These are phyloP conservation scores for Conistra vaccinii DNA, from an alignment of 2,888 invertebrate genomes.

Conservation along the genomic window DNA sequence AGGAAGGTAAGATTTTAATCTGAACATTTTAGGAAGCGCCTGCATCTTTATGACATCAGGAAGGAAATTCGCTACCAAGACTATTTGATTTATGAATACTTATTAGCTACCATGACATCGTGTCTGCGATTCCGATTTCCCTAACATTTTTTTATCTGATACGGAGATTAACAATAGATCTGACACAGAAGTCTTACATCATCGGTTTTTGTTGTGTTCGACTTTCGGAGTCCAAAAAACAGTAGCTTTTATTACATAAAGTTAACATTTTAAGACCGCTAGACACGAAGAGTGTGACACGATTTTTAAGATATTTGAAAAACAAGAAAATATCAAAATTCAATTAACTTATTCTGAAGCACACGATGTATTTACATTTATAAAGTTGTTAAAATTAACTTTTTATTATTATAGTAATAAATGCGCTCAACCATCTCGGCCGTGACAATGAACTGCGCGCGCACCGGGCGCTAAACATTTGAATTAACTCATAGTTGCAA, in stretches of 20 bases:
- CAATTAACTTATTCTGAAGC: conserved; percentile 7
- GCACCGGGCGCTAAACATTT: conserved; percentile 62
- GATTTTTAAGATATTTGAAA: conserved; percentile 1
- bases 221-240: conserved; percentile 42
- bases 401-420: conserved; percentile 45
- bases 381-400: conserved; percentile 14
- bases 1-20: conserved; percentile 36
- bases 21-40: conserved; percentile 34
- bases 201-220: conserved; percentile 32
- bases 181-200: conserved; percentile 41
- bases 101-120: conserved; percentile 28
- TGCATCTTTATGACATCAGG: conserved; percentile 28
- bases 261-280: not conserved
- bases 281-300: conserved; percentile 3
- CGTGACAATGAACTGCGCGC: conserved; percentile 74
- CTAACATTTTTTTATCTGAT: conserved; percentile 37
- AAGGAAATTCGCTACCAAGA: conserved; percentile 49
- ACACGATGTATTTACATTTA: conserved; percentile 18
- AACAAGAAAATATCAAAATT: conserved; percentile 9
- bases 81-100: conserved; percentile 46
- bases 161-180: conserved; percentile 34
- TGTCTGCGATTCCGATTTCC: conserved; percentile 43
- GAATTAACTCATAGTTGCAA: conserved; percentile 56
- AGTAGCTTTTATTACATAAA: conserved; percentile 26
- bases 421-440: conserved; percentile 59